Evolutionary conservation across 2,888 invertebrate species (phyloP).

Genomic region (Melanotus villosus): DNA sequence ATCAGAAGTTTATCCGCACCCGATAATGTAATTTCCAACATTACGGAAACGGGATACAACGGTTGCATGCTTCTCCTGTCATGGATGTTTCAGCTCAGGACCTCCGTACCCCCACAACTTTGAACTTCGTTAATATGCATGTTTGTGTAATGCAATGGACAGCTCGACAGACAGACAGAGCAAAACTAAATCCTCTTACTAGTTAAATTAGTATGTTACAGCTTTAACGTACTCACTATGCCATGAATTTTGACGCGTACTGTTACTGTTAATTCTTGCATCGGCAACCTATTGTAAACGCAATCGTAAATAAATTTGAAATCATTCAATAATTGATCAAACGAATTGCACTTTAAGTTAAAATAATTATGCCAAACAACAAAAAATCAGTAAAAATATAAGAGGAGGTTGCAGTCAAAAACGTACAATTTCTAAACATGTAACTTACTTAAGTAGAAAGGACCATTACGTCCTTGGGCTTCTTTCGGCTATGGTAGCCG

Average conservation of each 20-base stretch:
- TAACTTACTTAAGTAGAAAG: too few species aligned
- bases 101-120: constrained; percentile 25
- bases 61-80: constrained; percentile 35
- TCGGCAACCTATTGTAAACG: too few species aligned
- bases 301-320: too few species aligned
- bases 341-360: too few species aligned
- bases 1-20: constrained; percentile 61
- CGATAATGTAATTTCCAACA: constrained; percentile 60
- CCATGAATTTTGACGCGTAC: not conserved
- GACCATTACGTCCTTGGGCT: too few species aligned
- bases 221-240: not conserved
- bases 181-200: constrained; percentile 28
- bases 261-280: too few species aligned
- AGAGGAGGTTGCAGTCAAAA: too few species aligned
- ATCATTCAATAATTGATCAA: too few species aligned
- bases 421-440: too few species aligned
- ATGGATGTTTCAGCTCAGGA: constrained; percentile 11
- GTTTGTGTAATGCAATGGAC: constrained; percentile 30
- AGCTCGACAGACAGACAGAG: constrained; percentile 25
- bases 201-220: constrained; percentile 21
- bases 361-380: too few species aligned
- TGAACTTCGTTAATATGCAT: constrained; percentile 37
- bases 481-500: too few species aligned
- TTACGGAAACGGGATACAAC: constrained; percentile 53
- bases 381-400: too few species aligned